Conservation (phyloP, 2,113 vertebrate genomes). For the Crotophaga sulcirostris region DNA sequence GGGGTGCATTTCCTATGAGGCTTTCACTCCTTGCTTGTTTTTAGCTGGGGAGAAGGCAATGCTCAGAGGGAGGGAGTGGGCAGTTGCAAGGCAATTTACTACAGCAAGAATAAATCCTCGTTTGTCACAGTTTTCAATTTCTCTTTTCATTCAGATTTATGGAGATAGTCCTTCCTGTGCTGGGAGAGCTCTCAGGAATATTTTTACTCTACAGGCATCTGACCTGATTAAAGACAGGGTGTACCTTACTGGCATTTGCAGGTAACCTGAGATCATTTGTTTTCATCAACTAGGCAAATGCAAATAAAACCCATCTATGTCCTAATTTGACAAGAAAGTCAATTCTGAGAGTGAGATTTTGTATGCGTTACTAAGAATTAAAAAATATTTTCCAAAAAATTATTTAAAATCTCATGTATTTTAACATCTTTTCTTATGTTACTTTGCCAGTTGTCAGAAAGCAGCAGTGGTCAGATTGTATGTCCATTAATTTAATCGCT, state of each 20-base stretch:
- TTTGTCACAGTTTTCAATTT: conserved; percentile 42
- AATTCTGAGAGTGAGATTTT: neutral
- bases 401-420: neutral
- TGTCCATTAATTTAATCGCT: neutral
- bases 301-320: too few species aligned
- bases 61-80: neutral
- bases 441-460: neutral
- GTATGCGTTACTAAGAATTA: neutral
- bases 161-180: conserved; percentile 94
- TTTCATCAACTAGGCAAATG: neutral
- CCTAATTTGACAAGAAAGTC: neutral
- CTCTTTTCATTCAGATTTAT: conserved; percentile 83
- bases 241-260: conserved; percentile 90
- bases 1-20: neutral
- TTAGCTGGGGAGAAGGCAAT: neutral
- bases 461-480: neutral
- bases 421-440: neutral
- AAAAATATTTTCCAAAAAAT: neutral
- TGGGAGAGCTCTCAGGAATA: conserved; percentile 89
- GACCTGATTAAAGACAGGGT: conserved; percentile 95
- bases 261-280: conserved; percentile 55
- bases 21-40: neutral
- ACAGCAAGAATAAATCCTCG: neutral
- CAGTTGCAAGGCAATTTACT: neutral
- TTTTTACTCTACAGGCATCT: conserved; percentile 90